These are phyloP conservation scores for Origma solitaria DNA, from an alignment of 2,113 vertebrate species.

Conservation along the genomic window DNA sequence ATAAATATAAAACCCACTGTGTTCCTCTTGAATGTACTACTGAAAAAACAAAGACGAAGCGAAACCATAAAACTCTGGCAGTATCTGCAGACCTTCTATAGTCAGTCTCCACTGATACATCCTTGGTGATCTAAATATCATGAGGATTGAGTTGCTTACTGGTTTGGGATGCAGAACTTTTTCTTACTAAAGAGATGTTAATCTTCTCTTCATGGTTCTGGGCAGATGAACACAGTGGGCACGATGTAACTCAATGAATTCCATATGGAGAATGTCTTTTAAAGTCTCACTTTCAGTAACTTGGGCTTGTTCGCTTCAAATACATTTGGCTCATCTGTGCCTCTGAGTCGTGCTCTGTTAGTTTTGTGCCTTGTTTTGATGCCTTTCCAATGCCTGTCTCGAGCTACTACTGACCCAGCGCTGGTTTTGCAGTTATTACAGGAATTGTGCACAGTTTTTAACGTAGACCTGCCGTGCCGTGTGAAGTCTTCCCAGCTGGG, in stretches of 20 bases:
- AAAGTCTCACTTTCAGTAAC: neutral
- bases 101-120: neutral
- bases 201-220: neutral
- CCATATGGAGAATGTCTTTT: neutral
- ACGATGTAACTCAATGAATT: neutral
- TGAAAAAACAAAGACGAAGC: neutral
- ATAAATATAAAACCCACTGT: neutral
- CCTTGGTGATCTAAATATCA: neutral
- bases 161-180: neutral
- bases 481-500: slow-evolving; percentile 97
- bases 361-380: neutral
- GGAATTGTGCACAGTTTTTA: slow-evolving; percentile 98
- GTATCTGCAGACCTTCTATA: neutral
- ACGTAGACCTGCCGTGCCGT: slow-evolving; percentile 96
- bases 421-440: slow-evolving; percentile 84
- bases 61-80: neutral
- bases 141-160: neutral
- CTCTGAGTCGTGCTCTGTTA: neutral
- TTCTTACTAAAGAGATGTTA: neutral
- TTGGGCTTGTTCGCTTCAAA: neutral
- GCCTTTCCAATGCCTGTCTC: neutral
- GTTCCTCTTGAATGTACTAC: neutral
- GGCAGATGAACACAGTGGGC: neutral
- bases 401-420: neutral
- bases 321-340: neutral